Evolutionary conservation across 2,113 vertebrate species (phyloP).

Genomic region (Dendropsophus ebraccatus): DNA sequence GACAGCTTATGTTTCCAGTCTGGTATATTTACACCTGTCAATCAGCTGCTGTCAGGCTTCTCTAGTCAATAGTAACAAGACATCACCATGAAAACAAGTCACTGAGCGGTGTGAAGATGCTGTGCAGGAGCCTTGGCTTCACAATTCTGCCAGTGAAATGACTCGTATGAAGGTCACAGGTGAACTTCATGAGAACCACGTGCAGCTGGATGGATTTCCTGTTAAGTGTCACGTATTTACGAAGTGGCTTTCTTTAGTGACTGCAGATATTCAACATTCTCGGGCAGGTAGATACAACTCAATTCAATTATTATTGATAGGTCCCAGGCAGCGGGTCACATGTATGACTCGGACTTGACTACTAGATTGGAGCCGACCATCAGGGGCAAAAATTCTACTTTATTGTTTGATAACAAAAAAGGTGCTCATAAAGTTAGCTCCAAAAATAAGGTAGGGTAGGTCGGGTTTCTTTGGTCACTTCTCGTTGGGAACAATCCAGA

Average conservation of each 20-base stretch:
- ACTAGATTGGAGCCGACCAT: too few relatives aligned
- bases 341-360: too few relatives aligned
- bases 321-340: too few relatives aligned
- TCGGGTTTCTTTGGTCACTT: too few relatives aligned
- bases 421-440: too few relatives aligned
- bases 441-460: too few relatives aligned
- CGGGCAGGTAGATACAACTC: background rate
- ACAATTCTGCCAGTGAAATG: background rate
- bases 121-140: background rate
- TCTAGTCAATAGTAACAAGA: background rate
- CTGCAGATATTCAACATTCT: background rate
- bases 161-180: background rate
- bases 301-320: background rate
- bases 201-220: conserved; percentile 1
- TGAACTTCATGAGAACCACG: background rate
- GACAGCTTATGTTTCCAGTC: background rate
- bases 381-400: too few relatives aligned
- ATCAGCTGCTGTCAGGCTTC: background rate
- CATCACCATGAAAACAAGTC: background rate
- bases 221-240: background rate
- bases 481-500: too few relatives aligned
- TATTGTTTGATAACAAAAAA: too few relatives aligned
- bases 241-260: background rate
- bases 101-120: background rate
- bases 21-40: background rate